Percentiles rank a stretch among this genome's conserved stretches.
These are phyloP conservation scores for Micromesistius poutassou DNA, from an alignment of 2,797 vertebrate genomes.

Conservation along the genomic window DNA sequence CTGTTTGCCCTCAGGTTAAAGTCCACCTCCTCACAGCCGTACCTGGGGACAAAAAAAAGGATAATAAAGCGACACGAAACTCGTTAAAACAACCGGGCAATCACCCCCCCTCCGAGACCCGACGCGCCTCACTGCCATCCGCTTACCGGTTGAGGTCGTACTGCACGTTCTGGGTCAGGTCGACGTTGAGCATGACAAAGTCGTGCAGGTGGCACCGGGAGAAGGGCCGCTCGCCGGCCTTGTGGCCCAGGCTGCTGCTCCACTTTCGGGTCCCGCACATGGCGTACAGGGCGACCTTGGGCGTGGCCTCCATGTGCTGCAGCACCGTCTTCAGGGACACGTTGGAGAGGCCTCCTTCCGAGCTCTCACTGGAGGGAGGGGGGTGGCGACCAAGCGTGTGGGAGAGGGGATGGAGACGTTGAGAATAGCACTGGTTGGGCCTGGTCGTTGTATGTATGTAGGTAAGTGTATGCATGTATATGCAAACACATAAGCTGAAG, in stretches of 20 bases:
- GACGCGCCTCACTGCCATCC: background rate
- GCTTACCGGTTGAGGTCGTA: slow-evolving; percentile 94
- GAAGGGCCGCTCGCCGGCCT: slow-evolving; percentile 68
- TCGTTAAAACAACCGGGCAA: background rate
- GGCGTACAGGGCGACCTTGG: slow-evolving; percentile 89
- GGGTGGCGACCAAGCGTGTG: background rate
- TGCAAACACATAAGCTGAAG: no score
- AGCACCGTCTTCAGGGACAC: slow-evolving; percentile 89
- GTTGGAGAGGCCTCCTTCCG: slow-evolving; percentile 76
- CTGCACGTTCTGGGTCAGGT: slow-evolving; percentile 95
- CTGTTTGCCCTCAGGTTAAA: slow-evolving; percentile 95
- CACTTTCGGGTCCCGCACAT: slow-evolving; percentile 89
- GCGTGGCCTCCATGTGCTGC: slow-evolving; percentile 92
- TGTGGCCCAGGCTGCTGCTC: slow-evolving; percentile 80
- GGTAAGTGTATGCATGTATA: no score
- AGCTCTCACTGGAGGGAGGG: slow-evolving; percentile 65
- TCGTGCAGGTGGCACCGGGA: slow-evolving; percentile 90
- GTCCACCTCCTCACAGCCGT: slow-evolving; percentile 95
- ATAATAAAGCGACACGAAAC: background rate
- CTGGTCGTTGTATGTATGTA: no score
- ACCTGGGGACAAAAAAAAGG: slow-evolving; percentile 80
- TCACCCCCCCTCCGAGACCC: background rate
- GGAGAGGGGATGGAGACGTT: background rate
- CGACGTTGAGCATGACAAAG: slow-evolving; percentile 91
- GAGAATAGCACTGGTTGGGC: background rate